Evolutionary conservation across 2,888 invertebrate species (phyloP).

Genomic region (Cheilosia urbana): DNA sequence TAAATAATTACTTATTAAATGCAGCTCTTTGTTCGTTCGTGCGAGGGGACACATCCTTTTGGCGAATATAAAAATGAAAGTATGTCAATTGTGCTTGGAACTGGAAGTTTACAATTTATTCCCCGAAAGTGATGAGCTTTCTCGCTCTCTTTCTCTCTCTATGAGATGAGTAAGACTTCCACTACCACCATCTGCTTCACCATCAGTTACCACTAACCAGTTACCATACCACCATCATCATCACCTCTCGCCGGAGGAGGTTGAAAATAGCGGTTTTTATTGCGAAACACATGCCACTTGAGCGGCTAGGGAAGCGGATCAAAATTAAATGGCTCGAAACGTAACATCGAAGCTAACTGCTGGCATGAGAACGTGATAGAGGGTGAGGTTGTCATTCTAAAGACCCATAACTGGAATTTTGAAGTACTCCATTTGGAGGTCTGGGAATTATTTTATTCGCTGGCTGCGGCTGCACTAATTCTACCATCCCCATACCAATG

Average conservation of each 20-base stretch:
- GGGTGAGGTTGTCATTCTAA: conserved; percentile 1
- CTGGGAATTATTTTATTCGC: neutral
- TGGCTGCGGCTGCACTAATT: neutral
- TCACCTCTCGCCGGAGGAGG: conserved; percentile 6
- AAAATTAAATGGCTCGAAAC: conserved; percentile 50
- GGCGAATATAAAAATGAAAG: conserved; percentile 12
- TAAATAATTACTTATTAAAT: conserved; percentile 23
- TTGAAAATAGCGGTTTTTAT: conserved; percentile 21
- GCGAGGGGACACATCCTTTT: neutral
- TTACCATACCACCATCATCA: too few relatives aligned
- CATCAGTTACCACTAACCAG: too few relatives aligned
- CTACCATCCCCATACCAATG: neutral
- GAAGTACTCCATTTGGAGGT: conserved; percentile 13
- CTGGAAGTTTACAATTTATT: conserved; percentile 61
- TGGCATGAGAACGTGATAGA: neutral
- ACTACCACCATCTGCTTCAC: neutral
- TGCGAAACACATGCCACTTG: neutral
- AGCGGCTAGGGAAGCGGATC: conserved; percentile 5
- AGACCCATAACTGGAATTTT: conserved; percentile 57
- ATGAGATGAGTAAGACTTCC: neutral
- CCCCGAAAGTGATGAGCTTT: neutral
- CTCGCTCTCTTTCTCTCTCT: too few relatives aligned
- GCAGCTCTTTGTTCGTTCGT: conserved; percentile 11
- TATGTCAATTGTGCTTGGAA: conserved; percentile 59
- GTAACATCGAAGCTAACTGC: conserved; percentile 10